Base-by-base conservation (phyloP, 2,888 invertebrate genomes). In the Cerastis leucographa region DNA sequence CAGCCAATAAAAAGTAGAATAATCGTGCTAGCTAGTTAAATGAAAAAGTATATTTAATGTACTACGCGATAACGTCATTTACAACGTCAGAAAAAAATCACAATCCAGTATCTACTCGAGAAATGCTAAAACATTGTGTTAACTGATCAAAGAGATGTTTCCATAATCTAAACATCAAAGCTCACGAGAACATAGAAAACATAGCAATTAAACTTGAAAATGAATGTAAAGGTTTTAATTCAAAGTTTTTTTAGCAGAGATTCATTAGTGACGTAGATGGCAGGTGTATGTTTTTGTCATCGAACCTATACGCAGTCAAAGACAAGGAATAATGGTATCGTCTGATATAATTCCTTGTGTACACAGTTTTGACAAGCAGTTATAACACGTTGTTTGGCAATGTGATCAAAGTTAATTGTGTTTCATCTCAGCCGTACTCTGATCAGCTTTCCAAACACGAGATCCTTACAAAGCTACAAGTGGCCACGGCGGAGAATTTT, bases 331-430 rank as follows among this genome's bases (percentile, higher is more conserved):
- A 83, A 74, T 67, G 71, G 69, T 77, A 76, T 74, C 71, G 61
- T 81, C 54, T 70, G 68, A 80, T 76, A 79, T 64, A 14, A 42
- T 70, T 81, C 25, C 29, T 79, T 70, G 76, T 85, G 62, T 84
- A 88, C 70, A 88, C 78, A 83, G 65, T 83, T 86, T 83, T 85
- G 88, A 86, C 84, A 81, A 79, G 85, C 84, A 71, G 68, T 84
- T 81, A 72, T 77, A 78, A 71, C 83, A 79, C 70, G 83, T 82
- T 85, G 82, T 88, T 88, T 90, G 89, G 88, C 88, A 90, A 80
- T 84, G 76, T 82, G 87, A 88, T 90, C 89, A 90, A 89, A 90
- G 90, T 87, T 88, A 80, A 72, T 68, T 74, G 74, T 79, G 80
- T 83, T 86, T 85, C 72, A 84, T 85, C 75, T 74, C 78, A 74